Percentiles rank a stretch among this genome's conserved stretches.
phyloP scores from a whole-genome alignment of 2,797 vertebrate species.

The Mycteria americana region DNA sequence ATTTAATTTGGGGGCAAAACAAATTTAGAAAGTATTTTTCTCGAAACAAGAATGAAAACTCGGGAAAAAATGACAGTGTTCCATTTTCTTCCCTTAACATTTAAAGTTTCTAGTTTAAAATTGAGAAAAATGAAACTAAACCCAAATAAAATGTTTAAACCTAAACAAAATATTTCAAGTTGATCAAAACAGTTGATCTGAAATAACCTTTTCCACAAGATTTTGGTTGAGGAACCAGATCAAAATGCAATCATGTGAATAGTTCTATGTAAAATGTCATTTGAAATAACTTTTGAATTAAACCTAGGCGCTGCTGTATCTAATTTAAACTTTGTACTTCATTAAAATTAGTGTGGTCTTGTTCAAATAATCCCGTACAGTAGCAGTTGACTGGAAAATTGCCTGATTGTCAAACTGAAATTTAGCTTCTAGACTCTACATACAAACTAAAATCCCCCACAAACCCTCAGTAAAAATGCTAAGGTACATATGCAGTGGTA shows the following conservation, averaged over 20 bases:
- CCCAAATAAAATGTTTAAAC: neutral
- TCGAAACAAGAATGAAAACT: neutral
- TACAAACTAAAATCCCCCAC: neutral
- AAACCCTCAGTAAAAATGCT: neutral
- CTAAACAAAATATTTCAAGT: neutral
- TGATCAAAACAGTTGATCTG: neutral
- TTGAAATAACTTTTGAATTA: neutral
- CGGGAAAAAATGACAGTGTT: neutral
- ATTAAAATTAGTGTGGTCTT: neutral
- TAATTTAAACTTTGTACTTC: slow-evolving; percentile 8
- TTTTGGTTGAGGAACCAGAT: neutral
- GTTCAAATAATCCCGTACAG: slow-evolving; percentile 8
- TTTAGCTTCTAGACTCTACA: neutral
- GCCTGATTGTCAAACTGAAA: neutral
- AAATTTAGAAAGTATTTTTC: neutral
- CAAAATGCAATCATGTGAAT: neutral
- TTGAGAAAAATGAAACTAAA: neutral
- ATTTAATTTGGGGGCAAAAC: fast-evolving
- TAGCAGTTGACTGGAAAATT: slow-evolving; percentile 13
- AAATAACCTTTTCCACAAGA: neutral
- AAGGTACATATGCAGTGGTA: neutral
- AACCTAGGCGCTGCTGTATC: neutral
- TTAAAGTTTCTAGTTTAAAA: neutral
- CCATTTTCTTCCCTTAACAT: neutral
- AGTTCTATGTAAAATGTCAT: neutral